These are phyloP conservation scores for Parnassius orleans DNA, from an alignment of 2,888 invertebrate genomes.

Conservation along the genomic window DNA sequence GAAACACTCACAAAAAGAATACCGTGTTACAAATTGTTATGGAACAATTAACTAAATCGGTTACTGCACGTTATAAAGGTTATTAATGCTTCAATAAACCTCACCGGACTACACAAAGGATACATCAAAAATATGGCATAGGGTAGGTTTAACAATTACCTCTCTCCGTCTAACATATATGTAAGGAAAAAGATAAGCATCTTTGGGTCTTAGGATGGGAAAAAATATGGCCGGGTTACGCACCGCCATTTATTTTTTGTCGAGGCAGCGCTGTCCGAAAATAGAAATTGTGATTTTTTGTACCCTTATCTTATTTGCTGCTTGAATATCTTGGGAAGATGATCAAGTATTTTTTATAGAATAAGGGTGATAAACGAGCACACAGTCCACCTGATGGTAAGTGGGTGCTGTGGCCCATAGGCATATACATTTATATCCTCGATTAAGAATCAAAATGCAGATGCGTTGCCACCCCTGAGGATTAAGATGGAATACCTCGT, in stretches of 20 bases:
- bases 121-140: conserved; percentile 14
- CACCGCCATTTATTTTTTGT: conserved; percentile 27
- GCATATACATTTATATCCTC: no score
- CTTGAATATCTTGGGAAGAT: not conserved
- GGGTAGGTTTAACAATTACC: conserved; percentile 8
- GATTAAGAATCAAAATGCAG: no score
- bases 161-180: conserved; percentile 18
- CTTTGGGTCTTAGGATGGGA: conserved; percentile 12
- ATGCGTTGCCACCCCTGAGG: no score
- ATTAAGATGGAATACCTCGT: no score
- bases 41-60: conserved; percentile 17
- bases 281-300: conserved; percentile 24
- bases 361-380: no score
- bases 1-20: not conserved
- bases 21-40: not conserved
- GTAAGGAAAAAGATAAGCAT: conserved; percentile 17
- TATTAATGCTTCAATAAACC: conserved; percentile 5
- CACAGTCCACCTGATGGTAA: no score
- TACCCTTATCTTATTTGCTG: not conserved
- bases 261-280: conserved; percentile 14
- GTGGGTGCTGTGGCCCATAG: no score
- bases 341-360: not conserved
- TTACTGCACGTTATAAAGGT: conserved; percentile 7
- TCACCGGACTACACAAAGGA: conserved; percentile 11
- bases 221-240: conserved; percentile 29